phyloP scores from a whole-genome alignment of 2,797 vertebrate species.

The Ptychadena robeensis region DNA sequence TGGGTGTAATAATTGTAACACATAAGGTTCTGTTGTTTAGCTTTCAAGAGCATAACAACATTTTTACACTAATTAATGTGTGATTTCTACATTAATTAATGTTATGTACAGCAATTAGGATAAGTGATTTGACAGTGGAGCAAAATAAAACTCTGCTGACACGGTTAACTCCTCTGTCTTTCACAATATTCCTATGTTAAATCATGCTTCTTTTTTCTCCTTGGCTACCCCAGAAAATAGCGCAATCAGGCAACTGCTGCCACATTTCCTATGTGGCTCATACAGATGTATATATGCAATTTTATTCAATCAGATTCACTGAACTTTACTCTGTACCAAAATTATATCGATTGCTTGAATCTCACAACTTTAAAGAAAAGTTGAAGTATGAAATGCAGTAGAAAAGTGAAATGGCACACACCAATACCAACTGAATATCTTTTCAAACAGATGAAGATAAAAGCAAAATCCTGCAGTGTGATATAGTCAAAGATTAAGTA shows the following conservation, averaged over 20 bases:
- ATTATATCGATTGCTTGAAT: constrained; percentile 42
- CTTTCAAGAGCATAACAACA: neutral
- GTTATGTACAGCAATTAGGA: constrained; percentile 6
- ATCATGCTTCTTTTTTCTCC: constrained; percentile 44
- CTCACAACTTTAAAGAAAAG: constrained; percentile 21
- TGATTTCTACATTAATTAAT: neutral
- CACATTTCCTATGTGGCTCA: constrained; percentile 47
- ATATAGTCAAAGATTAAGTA: constrained; percentile 34
- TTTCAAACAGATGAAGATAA: constrained; percentile 44
- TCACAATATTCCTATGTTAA: constrained; percentile 31
- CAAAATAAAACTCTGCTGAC: constrained; percentile 7
- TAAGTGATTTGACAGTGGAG: neutral
- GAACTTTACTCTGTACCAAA: constrained; percentile 50
- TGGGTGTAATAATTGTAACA: neutral
- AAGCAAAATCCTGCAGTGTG: constrained; percentile 28
- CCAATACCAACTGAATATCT: constrained; percentile 22
- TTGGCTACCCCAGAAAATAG: constrained; percentile 57
- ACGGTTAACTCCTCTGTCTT: constrained; percentile 9
- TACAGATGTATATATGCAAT: constrained; percentile 54
- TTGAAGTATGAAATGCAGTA: constrained; percentile 23
- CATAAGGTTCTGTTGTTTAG: neutral
- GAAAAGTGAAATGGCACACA: neutral
- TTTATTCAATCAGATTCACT: constrained; percentile 57
- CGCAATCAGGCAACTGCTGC: constrained; percentile 47
- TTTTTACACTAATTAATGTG: neutral